phyloP scores from a whole-genome alignment of 2,888 invertebrate genomes.

The Calliphora vomitoria region DNA sequence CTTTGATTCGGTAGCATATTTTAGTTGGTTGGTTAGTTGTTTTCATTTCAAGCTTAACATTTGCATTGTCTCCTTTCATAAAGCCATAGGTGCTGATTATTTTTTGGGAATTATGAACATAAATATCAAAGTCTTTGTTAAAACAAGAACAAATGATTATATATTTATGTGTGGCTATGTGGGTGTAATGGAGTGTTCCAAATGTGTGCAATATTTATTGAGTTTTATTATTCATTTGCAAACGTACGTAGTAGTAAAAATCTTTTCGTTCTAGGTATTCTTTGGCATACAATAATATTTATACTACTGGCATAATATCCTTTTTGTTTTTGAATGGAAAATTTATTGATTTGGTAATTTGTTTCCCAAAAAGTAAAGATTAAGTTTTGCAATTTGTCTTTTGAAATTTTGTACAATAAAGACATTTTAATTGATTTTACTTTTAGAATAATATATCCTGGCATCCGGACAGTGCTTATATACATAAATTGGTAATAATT shows the following conservation, averaged over 20 bases:
- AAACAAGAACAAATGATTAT: constrained; percentile 51
- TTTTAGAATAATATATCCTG: no score
- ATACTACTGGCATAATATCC: constrained; percentile 1
- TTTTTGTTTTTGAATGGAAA: neutral
- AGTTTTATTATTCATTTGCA: constrained; percentile 16
- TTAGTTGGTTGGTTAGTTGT: neutral
- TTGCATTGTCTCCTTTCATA: neutral
- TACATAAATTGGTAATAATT: no score
- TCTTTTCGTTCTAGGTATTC: neutral
- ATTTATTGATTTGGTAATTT: no score
- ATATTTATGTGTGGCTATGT: neutral
- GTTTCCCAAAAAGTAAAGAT: no score
- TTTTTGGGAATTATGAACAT: constrained; percentile 52
- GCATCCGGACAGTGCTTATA: no score
- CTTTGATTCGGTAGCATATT: constrained; percentile 41
- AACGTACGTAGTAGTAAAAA: constrained; percentile 12
- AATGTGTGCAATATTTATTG: constrained; percentile 21
- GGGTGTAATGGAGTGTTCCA: neutral
- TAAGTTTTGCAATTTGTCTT: no score
- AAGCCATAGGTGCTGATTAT: constrained; percentile 42
- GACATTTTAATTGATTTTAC: no score
- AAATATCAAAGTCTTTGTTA: constrained; percentile 59
- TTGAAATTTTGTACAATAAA: no score
- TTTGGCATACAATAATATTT: constrained; percentile 41
- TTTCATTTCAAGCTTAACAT: neutral